Conservation (phyloP, 1,140 invertebrate genomes). For the Sitophilus oryzae region DNA sequence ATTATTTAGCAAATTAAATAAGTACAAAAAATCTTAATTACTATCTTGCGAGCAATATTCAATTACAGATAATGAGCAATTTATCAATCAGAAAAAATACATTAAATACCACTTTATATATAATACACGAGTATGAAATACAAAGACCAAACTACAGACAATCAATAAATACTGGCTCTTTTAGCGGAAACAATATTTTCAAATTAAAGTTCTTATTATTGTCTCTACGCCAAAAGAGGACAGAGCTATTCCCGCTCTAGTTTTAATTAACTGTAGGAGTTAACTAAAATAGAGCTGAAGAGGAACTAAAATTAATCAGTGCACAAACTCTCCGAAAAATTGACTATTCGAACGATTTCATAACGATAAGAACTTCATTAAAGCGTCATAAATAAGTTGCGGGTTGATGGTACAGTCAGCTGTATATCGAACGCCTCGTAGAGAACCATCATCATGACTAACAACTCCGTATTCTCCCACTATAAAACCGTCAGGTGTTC, state of each 20-base stretch:
- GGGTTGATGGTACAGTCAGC: slow-evolving; percentile 82
- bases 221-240: slow-evolving; percentile 21
- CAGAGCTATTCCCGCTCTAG: not conserved
- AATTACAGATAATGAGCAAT: not conserved
- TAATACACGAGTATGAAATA: not conserved
- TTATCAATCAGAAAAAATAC: not conserved
- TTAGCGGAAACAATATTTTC: slow-evolving; percentile 15
- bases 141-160: not conserved
- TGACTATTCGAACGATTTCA: too few relatives aligned
- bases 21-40: too few relatives aligned
- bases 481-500: slow-evolving; percentile 81
- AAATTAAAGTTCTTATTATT: slow-evolving; percentile 2
- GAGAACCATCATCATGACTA: slow-evolving; percentile 74
- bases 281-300: not conserved
- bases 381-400: slow-evolving; percentile 75
- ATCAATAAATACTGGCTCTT: slow-evolving; percentile 6
- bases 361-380: slow-evolving; percentile 84
- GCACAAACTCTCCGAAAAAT: slow-evolving; percentile 17
- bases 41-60: too few relatives aligned
- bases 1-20: too few relatives aligned
- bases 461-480: slow-evolving; percentile 85
- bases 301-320: slow-evolving; percentile 35
- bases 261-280: not conserved
- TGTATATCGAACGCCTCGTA: slow-evolving; percentile 79
- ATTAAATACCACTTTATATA: not conserved